Base-by-base conservation (phyloP, 2,797 vertebrate genomes). In the Petrocephalus schoutedeni region DNA sequence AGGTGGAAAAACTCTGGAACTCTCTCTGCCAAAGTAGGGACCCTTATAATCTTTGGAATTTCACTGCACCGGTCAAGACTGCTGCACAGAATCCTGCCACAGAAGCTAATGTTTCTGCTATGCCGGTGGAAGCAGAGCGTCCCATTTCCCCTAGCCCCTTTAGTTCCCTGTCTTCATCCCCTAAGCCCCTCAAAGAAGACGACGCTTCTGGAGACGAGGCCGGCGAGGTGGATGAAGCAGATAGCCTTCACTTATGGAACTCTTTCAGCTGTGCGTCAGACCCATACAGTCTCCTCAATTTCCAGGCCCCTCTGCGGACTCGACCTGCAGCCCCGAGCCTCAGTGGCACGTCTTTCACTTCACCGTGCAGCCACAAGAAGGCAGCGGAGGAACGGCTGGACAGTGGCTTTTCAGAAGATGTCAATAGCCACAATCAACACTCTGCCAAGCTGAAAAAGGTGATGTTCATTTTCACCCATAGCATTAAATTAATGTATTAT, bases 281-380 rank as follows among this genome's bases (percentile, higher is more conserved):
- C 90, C 98, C 98, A 0, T 99, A 98, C 88, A 97, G 96, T 89
- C 97, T 95, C 59, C 90, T 98, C 0, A 97, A 97, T 89, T 99
- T 99, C 91, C 97, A 95, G 93, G 98, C 96, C 45, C 91, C 96
- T 0, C 9, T 95, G 61, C 92, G 94, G 91, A 96, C 94, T 89
- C 87, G 0, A 86, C 86, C 23, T 56, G 23, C 89, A 0, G 0
- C 21, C 36, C 49, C n/a, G 71, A 64, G 57, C 61, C 28, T 8
- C 28, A 4, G 88, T 45, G 59, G 59, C 77, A 12, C 71, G 1
- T 23, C 89, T 0, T 56, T 86, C 3, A 89, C 90, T 19, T 87
- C 90, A 0, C 91, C 93, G 0, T 16, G 86, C 87, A 93, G 92
- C 90, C 91, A 86, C 45, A 92, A 49, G 53, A 90, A 93, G 49